Percentiles rank a stretch among this genome's conserved stretches.
Conservation (phyloP, 2,888 invertebrate species). For the Theodoxus fluviatilis region DNA sequence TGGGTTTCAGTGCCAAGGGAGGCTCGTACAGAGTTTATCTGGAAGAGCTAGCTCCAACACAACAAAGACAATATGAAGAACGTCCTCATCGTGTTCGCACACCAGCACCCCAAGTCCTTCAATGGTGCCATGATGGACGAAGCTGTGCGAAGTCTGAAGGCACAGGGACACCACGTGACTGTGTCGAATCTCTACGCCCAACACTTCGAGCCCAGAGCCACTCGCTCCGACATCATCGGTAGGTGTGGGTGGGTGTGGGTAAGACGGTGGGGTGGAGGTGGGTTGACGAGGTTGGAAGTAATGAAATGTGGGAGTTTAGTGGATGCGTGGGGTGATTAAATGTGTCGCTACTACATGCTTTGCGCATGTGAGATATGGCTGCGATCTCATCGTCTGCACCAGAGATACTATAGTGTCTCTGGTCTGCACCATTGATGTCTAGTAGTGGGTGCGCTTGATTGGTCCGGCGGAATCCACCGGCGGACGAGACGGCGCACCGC, state of each 20-base stretch:
- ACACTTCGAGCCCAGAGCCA: slow-evolving; percentile 44
- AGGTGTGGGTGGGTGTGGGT: not conserved
- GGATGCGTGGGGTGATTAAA: not conserved
- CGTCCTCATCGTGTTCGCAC: slow-evolving; percentile 47
- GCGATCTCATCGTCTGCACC: too few species aligned
- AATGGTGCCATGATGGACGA: slow-evolving; percentile 43
- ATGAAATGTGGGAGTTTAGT: not conserved
- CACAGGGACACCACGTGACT: slow-evolving; percentile 39
- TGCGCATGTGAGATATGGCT: not conserved
- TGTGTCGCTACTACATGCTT: not conserved
- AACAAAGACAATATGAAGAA: too few species aligned
- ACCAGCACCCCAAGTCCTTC: slow-evolving; percentile 45
- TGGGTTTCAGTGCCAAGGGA: too few species aligned
- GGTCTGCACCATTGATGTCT: too few species aligned
- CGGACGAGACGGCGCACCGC: too few species aligned
- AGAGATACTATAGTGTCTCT: too few species aligned
- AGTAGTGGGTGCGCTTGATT: too few species aligned
- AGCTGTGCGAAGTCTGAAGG: slow-evolving; percentile 37
- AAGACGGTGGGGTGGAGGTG: too few species aligned
- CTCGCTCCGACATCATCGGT: slow-evolving; percentile 38
- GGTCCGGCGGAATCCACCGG: too few species aligned
- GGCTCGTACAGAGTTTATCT: too few species aligned
- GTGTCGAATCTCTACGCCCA: slow-evolving; percentile 48
- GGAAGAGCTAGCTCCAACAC: too few species aligned
- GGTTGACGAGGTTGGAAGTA: not conserved